phyloP scores from a whole-genome alignment of 2,797 vertebrate species.

The Typhlichthys eigenmanni region DNA sequence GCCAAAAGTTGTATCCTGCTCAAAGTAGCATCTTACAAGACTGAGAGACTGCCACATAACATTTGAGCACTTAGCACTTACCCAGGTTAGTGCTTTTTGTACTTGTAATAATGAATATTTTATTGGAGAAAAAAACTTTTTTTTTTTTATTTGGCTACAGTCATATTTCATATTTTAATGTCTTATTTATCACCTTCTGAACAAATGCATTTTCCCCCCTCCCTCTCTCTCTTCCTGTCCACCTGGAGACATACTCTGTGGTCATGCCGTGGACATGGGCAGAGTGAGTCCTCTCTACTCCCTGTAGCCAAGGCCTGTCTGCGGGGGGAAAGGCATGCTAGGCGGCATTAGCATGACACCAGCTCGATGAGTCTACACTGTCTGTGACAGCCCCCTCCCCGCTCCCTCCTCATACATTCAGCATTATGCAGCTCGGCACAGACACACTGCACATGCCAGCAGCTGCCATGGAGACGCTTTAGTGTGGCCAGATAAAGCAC shows the following conservation, averaged over 20 bases:
- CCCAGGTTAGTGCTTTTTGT: no score
- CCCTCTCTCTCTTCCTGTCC: constrained; percentile 3
- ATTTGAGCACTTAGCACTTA: neutral
- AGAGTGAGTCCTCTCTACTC: constrained; percentile 53
- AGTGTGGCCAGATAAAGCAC: constrained; percentile 62
- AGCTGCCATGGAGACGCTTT: constrained; percentile 66
- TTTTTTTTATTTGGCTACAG: no score
- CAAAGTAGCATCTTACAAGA: neutral
- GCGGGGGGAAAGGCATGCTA: constrained; percentile 54
- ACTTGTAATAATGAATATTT: no score
- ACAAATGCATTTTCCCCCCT: neutral
- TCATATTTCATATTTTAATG: no score
- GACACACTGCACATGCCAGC: constrained; percentile 64
- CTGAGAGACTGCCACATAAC: neutral
- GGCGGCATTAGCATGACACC: constrained; percentile 63
- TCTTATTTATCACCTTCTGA: constrained; percentile 12
- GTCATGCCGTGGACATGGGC: constrained; percentile 58
- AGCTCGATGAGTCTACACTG: constrained; percentile 59
- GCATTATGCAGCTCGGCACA: constrained; percentile 72
- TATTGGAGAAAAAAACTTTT: no score
- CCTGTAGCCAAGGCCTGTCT: constrained; percentile 46
- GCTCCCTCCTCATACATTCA: constrained; percentile 71
- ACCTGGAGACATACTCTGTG: constrained; percentile 58
- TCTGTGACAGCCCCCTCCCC: constrained; percentile 58
- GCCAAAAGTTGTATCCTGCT: constrained; percentile 7